A percentile compares a stretch with the other conserved stretches of the same genome.
Conservation (phyloP, 1,140 invertebrate species). For the Neuroterus valhalla region DNA sequence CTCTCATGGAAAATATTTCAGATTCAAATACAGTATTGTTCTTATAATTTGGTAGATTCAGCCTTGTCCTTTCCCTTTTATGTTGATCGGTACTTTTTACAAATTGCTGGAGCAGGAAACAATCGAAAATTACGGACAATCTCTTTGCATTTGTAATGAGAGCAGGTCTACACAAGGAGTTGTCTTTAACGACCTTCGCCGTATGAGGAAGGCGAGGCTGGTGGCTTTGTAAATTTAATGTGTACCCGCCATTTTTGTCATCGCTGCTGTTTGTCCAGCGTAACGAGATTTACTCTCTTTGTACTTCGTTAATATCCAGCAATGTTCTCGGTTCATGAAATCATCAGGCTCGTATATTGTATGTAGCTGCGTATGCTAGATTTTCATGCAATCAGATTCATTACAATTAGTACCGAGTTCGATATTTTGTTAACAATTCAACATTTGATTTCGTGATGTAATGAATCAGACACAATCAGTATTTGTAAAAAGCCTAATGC, state of each 20-base stretch:
- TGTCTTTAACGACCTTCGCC: conserved; percentile 58
- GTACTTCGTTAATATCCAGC: conserved; percentile 46
- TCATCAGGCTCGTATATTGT: too few species aligned
- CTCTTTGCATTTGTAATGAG: conserved; percentile 61
- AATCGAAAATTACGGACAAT: conserved; percentile 56
- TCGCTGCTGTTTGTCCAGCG: conserved; percentile 61
- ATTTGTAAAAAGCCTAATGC: too few species aligned
- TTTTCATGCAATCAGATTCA: conserved; percentile 41
- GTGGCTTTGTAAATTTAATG: conserved; percentile 66
- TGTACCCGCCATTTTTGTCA: conserved; percentile 65
- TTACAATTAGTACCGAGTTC: too few species aligned
- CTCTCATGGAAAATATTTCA: background rate
- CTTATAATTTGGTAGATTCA: background rate
- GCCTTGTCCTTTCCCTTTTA: background rate
- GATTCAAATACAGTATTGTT: background rate
- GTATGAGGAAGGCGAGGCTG: conserved; percentile 60
- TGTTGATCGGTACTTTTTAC: background rate
- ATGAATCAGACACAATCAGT: too few species aligned
- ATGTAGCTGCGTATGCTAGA: conserved; percentile 55
- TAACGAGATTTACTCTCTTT: conserved; percentile 60
- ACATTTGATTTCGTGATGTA: too few species aligned
- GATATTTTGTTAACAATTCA: too few species aligned
- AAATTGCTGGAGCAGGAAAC: conserved; percentile 48
- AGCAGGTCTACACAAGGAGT: conserved; percentile 54
- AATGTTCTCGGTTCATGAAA: too few species aligned